phyloP scores from a whole-genome alignment of 2,888 invertebrate species.

The Brachycybe producta region DNA sequence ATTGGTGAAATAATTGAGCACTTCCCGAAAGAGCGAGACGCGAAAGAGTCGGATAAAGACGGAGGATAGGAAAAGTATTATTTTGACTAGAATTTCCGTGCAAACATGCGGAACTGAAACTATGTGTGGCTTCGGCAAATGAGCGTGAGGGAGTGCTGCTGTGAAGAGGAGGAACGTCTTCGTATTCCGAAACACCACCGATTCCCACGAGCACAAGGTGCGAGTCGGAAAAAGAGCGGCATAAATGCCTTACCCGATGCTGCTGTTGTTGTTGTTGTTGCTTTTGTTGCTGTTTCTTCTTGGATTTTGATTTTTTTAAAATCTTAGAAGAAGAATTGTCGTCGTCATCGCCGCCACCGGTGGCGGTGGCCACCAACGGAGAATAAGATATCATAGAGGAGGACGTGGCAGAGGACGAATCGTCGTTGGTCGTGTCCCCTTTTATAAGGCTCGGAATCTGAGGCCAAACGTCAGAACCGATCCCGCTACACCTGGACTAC shows the following conservation, averaged over 20 bases:
- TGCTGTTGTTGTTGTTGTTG: neutral
- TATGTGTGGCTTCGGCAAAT: neutral
- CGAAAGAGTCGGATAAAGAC: neutral
- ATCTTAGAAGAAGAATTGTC: neutral
- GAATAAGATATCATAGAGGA: no score
- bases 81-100: neutral
- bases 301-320: neutral
- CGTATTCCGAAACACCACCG: neutral
- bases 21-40: constrained; percentile 11
- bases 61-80: neutral
- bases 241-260: constrained; percentile 14
- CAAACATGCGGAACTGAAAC: constrained; percentile 10
- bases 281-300: neutral
- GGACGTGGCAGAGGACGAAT: neutral
- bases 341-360: no score
- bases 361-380: no score
- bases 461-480: neutral
- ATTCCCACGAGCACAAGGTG: neutral
- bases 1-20: constrained; percentile 1
- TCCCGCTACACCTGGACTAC: constrained; percentile 5
- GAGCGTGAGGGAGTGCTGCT: neutral
- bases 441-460: neutral
- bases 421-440: neutral
- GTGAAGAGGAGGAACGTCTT: neutral
- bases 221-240: neutral